phyloP scores from a whole-genome alignment of 2,797 vertebrate genomes.

The Oryzias dopingdopingensis region DNA sequence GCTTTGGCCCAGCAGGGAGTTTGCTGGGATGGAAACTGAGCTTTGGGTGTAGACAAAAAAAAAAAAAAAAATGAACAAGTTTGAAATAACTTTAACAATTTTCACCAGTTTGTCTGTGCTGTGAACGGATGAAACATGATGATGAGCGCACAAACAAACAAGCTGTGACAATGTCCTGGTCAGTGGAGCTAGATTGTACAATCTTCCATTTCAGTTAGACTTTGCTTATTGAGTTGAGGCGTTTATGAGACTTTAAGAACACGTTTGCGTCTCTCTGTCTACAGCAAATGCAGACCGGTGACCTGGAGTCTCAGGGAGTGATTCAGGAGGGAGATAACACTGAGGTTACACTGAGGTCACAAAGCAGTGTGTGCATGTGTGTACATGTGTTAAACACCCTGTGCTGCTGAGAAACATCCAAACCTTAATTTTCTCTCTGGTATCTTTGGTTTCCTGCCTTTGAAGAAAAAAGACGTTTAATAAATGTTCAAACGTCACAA shows the following conservation, averaged over 20 bases:
- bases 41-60: slow-evolving; percentile 2
- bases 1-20: slow-evolving; percentile 50
- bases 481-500: too few relatives aligned
- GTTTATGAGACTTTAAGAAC: slow-evolving; percentile 23
- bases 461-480: too few relatives aligned
- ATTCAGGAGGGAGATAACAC: slow-evolving; percentile 38
- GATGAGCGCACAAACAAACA: too few relatives aligned
- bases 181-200: too few relatives aligned
- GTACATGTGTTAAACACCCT: not conserved
- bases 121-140: too few relatives aligned
- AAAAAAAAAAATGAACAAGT: slow-evolving; percentile 4
- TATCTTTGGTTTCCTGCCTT: too few relatives aligned
- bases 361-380: slow-evolving; percentile 5
- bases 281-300: slow-evolving; percentile 26
- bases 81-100: too few relatives aligned
- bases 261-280: slow-evolving; percentile 23
- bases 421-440: too few relatives aligned
- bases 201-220: slow-evolving; percentile 13
- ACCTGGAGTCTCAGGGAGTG: slow-evolving; percentile 15
- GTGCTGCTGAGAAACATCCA: too few relatives aligned
- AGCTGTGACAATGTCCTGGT: too few relatives aligned
- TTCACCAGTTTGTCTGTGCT: too few relatives aligned
- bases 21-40: slow-evolving; percentile 36
- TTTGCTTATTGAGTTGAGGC: slow-evolving; percentile 17
- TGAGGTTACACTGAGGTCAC: slow-evolving; percentile 27